Conservation (phyloP, 2,113 vertebrate species). For the Ammodytes marinus region DNA sequence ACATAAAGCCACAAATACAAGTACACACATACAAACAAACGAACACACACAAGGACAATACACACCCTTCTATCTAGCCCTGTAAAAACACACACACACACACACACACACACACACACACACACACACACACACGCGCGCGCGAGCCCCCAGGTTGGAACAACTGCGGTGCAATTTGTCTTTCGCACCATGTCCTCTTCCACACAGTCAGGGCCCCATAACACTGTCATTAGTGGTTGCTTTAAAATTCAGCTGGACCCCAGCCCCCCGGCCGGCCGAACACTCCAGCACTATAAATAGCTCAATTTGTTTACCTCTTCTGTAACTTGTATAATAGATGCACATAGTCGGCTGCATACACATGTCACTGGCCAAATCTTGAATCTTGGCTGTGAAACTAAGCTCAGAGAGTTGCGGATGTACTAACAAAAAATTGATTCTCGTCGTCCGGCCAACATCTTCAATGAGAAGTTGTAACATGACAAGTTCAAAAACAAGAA, state of each 20-base stretch:
- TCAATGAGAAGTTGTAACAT: not conserved
- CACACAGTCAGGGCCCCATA: conserved; percentile 18
- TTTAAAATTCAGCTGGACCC: conserved; percentile 49
- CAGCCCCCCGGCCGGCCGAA: conserved; percentile 42
- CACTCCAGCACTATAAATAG: conserved; percentile 55
- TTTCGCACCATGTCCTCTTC: conserved; percentile 6
- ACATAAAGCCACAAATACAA: conserved; percentile 1
- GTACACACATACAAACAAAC: conserved; percentile 5
- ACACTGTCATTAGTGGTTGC: conserved; percentile 35
- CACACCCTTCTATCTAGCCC: no score
- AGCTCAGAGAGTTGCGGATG: no score
- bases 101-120: not conserved
- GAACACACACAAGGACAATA: not conserved
- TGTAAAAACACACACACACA: not conserved
- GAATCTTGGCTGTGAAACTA: not conserved
- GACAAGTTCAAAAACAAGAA: no score
- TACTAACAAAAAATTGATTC: no score
- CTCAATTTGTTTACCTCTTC: conserved; percentile 40
- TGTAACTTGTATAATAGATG: conserved; percentile 37
- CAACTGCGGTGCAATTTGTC: conserved; percentile 33
- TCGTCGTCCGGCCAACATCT: not conserved
- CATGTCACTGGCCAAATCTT: not conserved
- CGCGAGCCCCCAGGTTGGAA: conserved; percentile 1
- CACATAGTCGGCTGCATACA: conserved; percentile 4
- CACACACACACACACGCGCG: conserved; percentile 7